A percentile compares a stretch with the other conserved stretches of the same genome.
These are phyloP conservation scores for Abramis brama DNA, from an alignment of 2,113 vertebrate species.

Conservation along the genomic window DNA sequence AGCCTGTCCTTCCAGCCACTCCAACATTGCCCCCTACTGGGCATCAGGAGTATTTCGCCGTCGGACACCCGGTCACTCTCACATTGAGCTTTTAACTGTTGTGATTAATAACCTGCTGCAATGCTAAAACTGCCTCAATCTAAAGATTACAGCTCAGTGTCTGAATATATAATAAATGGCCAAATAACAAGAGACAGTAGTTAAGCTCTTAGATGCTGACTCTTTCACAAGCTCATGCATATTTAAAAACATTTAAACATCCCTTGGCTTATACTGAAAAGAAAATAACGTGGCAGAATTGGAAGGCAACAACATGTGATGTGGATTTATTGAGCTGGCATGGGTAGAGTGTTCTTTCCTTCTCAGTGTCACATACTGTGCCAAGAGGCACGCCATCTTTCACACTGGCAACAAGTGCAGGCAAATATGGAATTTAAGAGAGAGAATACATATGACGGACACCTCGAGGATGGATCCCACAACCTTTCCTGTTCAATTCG, in stretches of 20 bases:
- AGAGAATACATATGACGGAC: not conserved
- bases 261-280: constrained; percentile 20
- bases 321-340: constrained; percentile 50
- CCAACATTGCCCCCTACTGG: constrained; percentile 78
- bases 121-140: constrained; percentile 10
- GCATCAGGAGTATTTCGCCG: constrained; percentile 48
- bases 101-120: constrained; percentile 32
- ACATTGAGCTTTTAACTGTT: not conserved
- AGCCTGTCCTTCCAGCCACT: constrained; percentile 67
- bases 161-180: constrained; percentile 18
- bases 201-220: constrained; percentile 9
- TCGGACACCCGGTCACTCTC: constrained; percentile 8
- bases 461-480: not conserved
- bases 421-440: constrained; percentile 3
- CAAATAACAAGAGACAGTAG: not conserved
- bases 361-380: not conserved
- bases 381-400: constrained; percentile 29
- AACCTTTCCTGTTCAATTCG: constrained; percentile 51
- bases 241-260: constrained; percentile 32
- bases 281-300: constrained; percentile 31
- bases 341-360: not conserved
- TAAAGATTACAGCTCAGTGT: not conserved
- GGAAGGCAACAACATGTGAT: constrained; percentile 22
- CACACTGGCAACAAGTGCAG: constrained; percentile 42
- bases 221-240: constrained; percentile 27